Conservation (phyloP, 1,140 invertebrate species). For the Heliconius congener region DNA sequence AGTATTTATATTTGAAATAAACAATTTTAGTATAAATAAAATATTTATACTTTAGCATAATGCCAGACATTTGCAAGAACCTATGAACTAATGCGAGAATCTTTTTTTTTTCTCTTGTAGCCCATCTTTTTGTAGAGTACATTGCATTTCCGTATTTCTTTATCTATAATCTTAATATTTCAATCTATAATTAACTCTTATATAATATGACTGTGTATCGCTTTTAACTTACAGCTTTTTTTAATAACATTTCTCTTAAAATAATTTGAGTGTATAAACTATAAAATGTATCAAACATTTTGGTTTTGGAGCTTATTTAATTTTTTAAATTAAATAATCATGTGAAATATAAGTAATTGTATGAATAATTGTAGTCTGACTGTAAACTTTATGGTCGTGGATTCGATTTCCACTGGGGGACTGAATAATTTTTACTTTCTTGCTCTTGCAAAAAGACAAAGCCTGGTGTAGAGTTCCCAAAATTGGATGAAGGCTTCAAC, state of each 20-base stretch:
- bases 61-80: constrained; percentile 1
- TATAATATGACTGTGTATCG: constrained; percentile 6
- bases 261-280: neutral
- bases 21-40: too few relatives aligned
- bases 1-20: too few relatives aligned
- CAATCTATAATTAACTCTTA: constrained; percentile 10
- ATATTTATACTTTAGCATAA: neutral
- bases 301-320: constrained; percentile 2
- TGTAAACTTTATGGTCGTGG: too few relatives aligned
- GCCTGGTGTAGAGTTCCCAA: too few relatives aligned
- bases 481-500: too few relatives aligned
- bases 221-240: neutral
- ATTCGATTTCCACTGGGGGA: too few relatives aligned
- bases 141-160: constrained; percentile 65
- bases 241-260: neutral
- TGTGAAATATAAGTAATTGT: neutral
- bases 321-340: neutral
- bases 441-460: too few relatives aligned
- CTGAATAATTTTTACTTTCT: neutral
- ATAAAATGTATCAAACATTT: neutral
- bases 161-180: constrained; percentile 36
- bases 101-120: constrained; percentile 29
- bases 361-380: too few relatives aligned
- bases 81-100: constrained; percentile 42
- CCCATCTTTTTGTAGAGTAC: constrained; percentile 48